A percentile compares a stretch with the other conserved stretches of the same genome.
phyloP scores from a whole-genome alignment of 2,113 vertebrate genomes.

The Archocentrus centrarchus region DNA sequence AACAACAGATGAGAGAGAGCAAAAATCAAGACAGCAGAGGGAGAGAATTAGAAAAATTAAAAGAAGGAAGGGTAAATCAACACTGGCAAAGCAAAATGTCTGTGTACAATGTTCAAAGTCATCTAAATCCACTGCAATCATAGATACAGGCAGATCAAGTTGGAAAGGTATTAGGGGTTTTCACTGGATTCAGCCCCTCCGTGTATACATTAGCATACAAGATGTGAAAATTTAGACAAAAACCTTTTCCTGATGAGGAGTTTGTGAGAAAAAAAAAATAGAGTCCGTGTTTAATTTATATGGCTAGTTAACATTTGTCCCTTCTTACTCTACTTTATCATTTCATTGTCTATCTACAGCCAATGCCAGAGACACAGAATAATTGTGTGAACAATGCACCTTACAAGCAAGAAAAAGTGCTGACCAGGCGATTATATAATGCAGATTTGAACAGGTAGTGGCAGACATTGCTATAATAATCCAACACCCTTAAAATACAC shows the following conservation, averaged over 20 bases:
- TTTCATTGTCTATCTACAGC: slow-evolving; percentile 57
- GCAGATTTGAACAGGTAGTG: slow-evolving; percentile 26
- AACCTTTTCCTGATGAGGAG: not conserved
- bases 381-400: slow-evolving; percentile 50
- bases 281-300: slow-evolving; percentile 7
- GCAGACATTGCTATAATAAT: not conserved
- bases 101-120: not conserved
- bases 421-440: not conserved
- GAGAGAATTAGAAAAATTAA: not conserved
- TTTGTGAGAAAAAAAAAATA: not conserved
- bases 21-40: slow-evolving; percentile 7
- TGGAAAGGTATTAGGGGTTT: not conserved
- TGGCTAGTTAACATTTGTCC: slow-evolving; percentile 53
- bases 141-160: not conserved
- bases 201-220: not conserved
- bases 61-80: slow-evolving; percentile 10
- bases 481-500: not conserved
- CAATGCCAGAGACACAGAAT: slow-evolving; percentile 52
- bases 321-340: slow-evolving; percentile 46
- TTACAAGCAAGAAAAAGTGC: slow-evolving; percentile 14
- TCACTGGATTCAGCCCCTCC: not conserved
- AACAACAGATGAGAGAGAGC: slow-evolving; percentile 15
- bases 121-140: not conserved
- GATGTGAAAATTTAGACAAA: not conserved
- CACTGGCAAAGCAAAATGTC: slow-evolving; percentile 20